Base-by-base conservation (phyloP, 2,113 vertebrate species). In the Sapajus apella region DNA sequence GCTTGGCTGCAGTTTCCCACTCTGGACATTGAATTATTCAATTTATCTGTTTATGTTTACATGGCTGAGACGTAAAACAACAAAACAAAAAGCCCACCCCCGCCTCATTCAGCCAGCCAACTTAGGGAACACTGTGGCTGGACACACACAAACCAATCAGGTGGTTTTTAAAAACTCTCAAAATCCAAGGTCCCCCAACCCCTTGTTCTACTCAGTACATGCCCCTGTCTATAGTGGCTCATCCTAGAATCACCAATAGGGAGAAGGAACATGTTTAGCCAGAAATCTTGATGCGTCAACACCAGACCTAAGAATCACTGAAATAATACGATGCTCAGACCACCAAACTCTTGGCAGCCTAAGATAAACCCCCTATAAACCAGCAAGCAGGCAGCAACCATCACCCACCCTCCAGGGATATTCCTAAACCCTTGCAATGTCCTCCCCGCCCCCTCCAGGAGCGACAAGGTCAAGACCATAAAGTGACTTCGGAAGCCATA, bases 311-410 rank as follows among this genome's bases (percentile, higher is more conserved):
- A 43, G 61, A 77, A 10, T 14, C 52, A 14, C 35, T 21, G 8
- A 3, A 20, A 10, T 18, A 17, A 32, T 35, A 20, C 2, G 1
- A 30, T 7, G 11, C 23, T 45, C 32, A 58, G 17, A 87, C 30
- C 20, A n/a, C 72, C 35, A 14, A 5, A 14, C 7, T 2, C 23
- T 14, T 20, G 17, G 47, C 45, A 8, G 18, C 32, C 64, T 30
- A 20, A 4, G 1, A 37, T 0, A 25, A 6, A 72, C 8, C 35
- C 18, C 25, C 25, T 3, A 5, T 5, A 8, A 73, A 55, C 52
- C 35, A 16, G 37, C 2, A 32, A 50, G 17, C 2, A 56, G 35
- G 40, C 4, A 0, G 37, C 32, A 30, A 11, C 23, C 23, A 0
- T 0, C 25, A 27, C 30, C 3, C 30, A 58, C 30, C 27, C 52